Base-by-base conservation (phyloP, 2,797 vertebrate species). In the Allobates femoralis region DNA sequence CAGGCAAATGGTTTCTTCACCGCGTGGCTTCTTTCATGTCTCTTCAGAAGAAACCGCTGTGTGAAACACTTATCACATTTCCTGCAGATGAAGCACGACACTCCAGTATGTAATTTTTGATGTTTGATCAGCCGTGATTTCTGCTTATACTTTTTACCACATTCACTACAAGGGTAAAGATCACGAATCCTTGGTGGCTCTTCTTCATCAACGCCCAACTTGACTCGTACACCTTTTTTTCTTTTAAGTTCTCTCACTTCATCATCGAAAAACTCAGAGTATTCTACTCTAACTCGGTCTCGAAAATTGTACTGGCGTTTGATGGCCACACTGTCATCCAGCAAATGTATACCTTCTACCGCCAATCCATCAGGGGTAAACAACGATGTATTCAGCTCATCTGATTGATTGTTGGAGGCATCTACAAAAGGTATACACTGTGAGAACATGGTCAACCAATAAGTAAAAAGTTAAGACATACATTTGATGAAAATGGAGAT, bases 11-110 rank as follows among this genome's bases (percentile, higher is more conserved):
- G 86, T 37, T 51, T 81, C 1, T 76, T 14, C 50, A 88, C 58
- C 0, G 18, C 4, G 30, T 88, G 86, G 18, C 8, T 12, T 28
- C 50, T 81, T 56, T 88, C 78, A 34, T 88, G 86, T 69, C 82
- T 75, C 19, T 51, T 55, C 4, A 88, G 34, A 58, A 34, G 66
- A 14, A n/a, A 46, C 3, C 83, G 78, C n/a, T 79, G 67, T 23
- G 86, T 85, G 60, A 88, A 88, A 55, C 69, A 88, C 51, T 88
- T 88, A 56, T 79, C 83, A 77, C 86, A 88, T 21, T 50, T 55
- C 7, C 26, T 55, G 46, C 86, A 88, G 19, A 84, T n/a, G 64
- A 46, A 88, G 5, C 84, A 26, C 0, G 86, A 50, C 28, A 85
- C 23, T 0, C 64, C 80, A 0, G 86, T 88, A 56, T 88, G 80